phyloP scores from a whole-genome alignment of 2,797 vertebrate species.

The Rousettus madagascariensis region DNA sequence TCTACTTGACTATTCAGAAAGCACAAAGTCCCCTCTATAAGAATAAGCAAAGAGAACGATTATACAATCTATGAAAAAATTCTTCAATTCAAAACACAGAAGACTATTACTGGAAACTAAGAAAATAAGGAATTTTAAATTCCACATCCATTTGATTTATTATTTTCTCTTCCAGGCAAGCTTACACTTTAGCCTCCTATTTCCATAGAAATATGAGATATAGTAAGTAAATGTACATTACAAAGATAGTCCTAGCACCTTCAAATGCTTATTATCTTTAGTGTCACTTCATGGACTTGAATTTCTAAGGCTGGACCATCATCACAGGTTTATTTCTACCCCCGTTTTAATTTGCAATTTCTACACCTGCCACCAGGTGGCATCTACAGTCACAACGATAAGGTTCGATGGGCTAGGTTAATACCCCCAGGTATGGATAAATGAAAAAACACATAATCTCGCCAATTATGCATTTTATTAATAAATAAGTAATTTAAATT shows the following conservation, averaged over 20 bases:
- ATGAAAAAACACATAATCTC: background rate
- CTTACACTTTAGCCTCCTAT: background rate
- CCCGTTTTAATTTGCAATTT: background rate
- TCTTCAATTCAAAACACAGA: background rate
- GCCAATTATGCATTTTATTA: background rate
- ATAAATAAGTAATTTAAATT: constrained; percentile 16
- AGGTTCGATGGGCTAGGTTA: background rate
- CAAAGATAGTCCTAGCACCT: background rate
- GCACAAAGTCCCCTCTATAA: background rate
- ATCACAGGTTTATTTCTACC: background rate
- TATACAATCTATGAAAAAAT: background rate
- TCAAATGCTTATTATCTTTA: background rate
- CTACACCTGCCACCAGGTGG: background rate
- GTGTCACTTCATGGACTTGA: background rate
- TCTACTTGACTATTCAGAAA: background rate
- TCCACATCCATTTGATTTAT: background rate
- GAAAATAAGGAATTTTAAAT: constrained; percentile 8
- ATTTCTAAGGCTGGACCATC: background rate
- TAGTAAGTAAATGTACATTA: background rate
- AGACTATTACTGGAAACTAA: background rate
- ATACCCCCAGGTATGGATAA: background rate
- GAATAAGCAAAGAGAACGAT: background rate
- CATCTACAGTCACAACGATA: background rate
- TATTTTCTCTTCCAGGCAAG: background rate
- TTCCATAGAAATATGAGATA: background rate